Evolutionary conservation across 2,113 vertebrate genomes (phyloP).

Genomic region (Xenotilapia leptura): DNA sequence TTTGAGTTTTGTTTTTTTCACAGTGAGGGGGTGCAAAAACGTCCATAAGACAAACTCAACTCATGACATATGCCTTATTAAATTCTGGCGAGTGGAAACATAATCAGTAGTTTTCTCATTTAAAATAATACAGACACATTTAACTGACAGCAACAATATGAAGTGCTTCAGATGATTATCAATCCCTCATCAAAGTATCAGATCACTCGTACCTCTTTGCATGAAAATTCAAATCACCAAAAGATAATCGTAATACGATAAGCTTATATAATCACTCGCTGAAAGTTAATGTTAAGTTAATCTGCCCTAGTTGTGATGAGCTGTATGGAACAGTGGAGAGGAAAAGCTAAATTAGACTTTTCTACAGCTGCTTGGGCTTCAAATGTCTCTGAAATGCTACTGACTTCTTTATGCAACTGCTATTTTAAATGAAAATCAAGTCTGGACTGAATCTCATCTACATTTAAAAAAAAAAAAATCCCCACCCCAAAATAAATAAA

Average conservation of each 20-base stretch:
- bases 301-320: background rate
- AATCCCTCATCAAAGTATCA: background rate
- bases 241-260: background rate
- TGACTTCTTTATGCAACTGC: background rate
- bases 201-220: background rate
- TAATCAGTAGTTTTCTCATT: background rate
- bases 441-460: background rate
- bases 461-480: accelerated
- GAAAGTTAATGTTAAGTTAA: background rate
- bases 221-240: background rate
- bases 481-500: background rate
- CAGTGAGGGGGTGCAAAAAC: background rate
- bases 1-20: background rate
- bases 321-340: background rate
- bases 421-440: slow-evolving; percentile 15
- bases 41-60: background rate
- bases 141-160: background rate
- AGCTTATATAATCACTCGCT: background rate
- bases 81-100: background rate
- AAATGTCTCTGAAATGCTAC: background rate
- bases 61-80: background rate
- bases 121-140: background rate
- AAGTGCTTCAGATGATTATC: background rate
- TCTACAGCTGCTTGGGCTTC: background rate
- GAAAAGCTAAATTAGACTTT: background rate